A percentile compares a stretch with the other conserved stretches of the same genome.
phyloP scores from a whole-genome alignment of 2,113 vertebrate species.

The Lasiurus borealis region DNA sequence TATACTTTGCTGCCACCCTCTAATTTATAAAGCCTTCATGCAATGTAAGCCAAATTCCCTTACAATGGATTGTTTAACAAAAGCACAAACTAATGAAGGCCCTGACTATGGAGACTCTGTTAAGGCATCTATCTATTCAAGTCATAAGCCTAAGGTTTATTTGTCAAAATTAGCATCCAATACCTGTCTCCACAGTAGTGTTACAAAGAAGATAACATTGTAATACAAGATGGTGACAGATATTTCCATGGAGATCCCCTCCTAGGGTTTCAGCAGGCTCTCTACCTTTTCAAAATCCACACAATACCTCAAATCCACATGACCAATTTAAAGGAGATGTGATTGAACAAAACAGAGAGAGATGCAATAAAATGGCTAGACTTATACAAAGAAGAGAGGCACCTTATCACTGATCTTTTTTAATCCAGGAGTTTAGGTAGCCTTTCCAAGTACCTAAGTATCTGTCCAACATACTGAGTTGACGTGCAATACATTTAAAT shows the following conservation, averaged over 20 bases:
- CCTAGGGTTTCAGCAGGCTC: constrained; percentile 25
- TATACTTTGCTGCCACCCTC: neutral
- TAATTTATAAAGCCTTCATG: neutral
- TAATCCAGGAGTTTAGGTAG: constrained; percentile 8
- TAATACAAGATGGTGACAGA: constrained; percentile 13
- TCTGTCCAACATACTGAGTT: neutral
- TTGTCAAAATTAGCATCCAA: constrained; percentile 55
- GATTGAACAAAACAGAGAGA: neutral
- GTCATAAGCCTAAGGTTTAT: neutral
- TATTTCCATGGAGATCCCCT: constrained; percentile 6
- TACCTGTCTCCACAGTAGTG: constrained; percentile 21
- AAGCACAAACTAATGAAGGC: neutral
- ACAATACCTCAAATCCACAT: neutral
- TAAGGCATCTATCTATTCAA: neutral
- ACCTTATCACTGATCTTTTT: neutral
- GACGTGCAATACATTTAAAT: neutral
- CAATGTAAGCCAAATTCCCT: neutral
- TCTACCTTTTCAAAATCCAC: constrained; percentile 42
- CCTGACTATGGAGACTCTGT: neutral
- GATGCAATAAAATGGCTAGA: constrained; percentile 4
- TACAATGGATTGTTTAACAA: neutral
- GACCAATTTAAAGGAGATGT: neutral
- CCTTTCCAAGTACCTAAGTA: constrained; percentile 6
- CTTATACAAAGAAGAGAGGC: neutral
- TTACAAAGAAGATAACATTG: constrained; percentile 15